Conservation (phyloP, 2,888 invertebrate genomes). For the Standfussiana lucernea region DNA sequence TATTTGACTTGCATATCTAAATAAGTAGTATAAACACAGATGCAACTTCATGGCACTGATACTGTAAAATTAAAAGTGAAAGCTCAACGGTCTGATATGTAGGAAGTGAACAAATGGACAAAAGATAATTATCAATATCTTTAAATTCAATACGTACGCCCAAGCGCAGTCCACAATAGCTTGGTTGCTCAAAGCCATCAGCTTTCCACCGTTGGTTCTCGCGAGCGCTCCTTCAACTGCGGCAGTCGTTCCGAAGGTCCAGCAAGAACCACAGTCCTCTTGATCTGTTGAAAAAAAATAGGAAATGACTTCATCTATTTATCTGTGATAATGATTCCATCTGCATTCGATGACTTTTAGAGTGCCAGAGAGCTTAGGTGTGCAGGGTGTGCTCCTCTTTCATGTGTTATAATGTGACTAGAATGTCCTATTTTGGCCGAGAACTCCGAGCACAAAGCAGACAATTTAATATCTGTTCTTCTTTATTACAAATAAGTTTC, state of each 20-base stretch:
- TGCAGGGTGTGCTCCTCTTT: background rate
- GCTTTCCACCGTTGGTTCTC: conserved; percentile 78
- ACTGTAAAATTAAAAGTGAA: background rate
- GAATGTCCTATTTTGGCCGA: background rate
- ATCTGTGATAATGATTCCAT: background rate
- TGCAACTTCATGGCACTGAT: background rate
- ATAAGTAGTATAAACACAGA: background rate
- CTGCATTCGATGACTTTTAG: background rate
- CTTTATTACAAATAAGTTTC: background rate
- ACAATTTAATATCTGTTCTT: background rate
- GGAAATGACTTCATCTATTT: background rate
- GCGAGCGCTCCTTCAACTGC: conserved; percentile 84
- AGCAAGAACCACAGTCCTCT: conserved; percentile 80
- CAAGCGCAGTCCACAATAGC: conserved; percentile 85
- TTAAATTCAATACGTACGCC: conserved; percentile 71
- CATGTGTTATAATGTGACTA: background rate
- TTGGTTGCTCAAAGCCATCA: conserved; percentile 81
- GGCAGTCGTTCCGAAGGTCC: conserved; percentile 81
- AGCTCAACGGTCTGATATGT: background rate
- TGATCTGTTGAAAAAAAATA: conserved; percentile 73
- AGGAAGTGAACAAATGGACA: background rate
- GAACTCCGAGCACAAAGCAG: background rate
- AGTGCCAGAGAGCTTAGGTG: background rate
- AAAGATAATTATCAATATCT: background rate
- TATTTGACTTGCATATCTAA: background rate